Conservation (phyloP, 1,140 invertebrate species). For the Brachionus sp. region DNA sequence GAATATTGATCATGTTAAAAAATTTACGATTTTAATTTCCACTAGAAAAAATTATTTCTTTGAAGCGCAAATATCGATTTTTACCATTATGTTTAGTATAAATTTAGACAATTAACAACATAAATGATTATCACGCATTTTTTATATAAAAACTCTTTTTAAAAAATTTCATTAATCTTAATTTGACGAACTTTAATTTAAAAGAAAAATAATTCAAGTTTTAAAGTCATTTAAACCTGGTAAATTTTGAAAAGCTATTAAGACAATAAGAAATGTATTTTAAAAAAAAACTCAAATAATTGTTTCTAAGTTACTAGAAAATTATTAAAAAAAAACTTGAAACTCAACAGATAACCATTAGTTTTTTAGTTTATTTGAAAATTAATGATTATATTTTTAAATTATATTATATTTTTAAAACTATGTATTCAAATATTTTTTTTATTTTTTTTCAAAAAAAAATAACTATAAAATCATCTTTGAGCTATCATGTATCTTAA, state of each 20-base stretch:
- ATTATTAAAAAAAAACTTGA: not conserved
- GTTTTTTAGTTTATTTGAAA: not conserved
- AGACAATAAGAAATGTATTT: not conserved
- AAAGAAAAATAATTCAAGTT: too few species aligned
- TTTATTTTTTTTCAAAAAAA: not conserved
- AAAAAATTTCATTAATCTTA: not conserved
- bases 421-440: too few species aligned
- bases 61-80: not conserved
- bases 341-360: not conserved
- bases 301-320: not conserved
- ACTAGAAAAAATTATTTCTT: not conserved
- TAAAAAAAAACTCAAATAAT: not conserved
- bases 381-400: not conserved
- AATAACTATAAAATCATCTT: not conserved
- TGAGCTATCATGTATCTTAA: too few species aligned
- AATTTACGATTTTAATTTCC: not conserved
- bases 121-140: too few species aligned
- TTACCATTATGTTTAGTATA: not conserved
- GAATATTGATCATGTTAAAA: not conserved
- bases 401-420: too few species aligned
- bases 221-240: too few species aligned
- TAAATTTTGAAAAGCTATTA: too few species aligned
- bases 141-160: not conserved
- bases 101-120: not conserved
- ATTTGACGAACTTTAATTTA: not conserved